phyloP scores from a whole-genome alignment of 2,797 vertebrate genomes.

The Rhinophrynus dorsalis region DNA sequence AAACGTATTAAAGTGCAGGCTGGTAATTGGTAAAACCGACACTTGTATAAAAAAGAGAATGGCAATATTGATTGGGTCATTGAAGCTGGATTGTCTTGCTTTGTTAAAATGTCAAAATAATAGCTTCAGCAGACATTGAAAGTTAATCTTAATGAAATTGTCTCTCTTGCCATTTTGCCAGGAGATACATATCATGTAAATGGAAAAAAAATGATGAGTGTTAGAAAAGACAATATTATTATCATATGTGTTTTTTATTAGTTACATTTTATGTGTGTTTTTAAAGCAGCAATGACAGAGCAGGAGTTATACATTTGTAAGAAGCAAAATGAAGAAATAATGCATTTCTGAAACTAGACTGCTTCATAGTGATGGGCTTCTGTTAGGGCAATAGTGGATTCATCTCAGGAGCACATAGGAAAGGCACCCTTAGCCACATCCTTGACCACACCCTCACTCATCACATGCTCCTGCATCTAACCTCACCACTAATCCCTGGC shows the following conservation, averaged over 20 bases:
- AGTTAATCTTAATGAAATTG: slow-evolving; percentile 43
- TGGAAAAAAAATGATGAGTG: slow-evolving; percentile 35
- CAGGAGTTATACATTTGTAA: too few relatives aligned
- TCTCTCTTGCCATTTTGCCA: slow-evolving; percentile 22
- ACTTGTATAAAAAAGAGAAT: slow-evolving; percentile 39
- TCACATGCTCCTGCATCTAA: too few relatives aligned
- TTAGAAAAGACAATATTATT: neutral
- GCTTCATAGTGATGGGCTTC: too few relatives aligned
- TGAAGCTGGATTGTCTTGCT: slow-evolving; percentile 43
- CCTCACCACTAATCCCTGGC: too few relatives aligned
- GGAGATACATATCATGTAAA: slow-evolving; percentile 32
- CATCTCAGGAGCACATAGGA: too few relatives aligned
- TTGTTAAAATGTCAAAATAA: slow-evolving; percentile 49
- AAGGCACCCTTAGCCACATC: too few relatives aligned
- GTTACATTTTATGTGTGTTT: too few relatives aligned
- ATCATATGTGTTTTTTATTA: slow-evolving; percentile 4
- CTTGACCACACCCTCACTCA: too few relatives aligned
- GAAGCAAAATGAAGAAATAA: too few relatives aligned
- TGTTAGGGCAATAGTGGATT: too few relatives aligned
- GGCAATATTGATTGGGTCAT: slow-evolving; percentile 43
- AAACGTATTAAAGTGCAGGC: slow-evolving; percentile 31
- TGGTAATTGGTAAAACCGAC: slow-evolving; percentile 40
- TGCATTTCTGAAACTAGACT: too few relatives aligned
- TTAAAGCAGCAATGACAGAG: too few relatives aligned
- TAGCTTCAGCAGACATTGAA: slow-evolving; percentile 41